phyloP scores from a whole-genome alignment of 2,113 vertebrate genomes.

The Antigone vipio region DNA sequence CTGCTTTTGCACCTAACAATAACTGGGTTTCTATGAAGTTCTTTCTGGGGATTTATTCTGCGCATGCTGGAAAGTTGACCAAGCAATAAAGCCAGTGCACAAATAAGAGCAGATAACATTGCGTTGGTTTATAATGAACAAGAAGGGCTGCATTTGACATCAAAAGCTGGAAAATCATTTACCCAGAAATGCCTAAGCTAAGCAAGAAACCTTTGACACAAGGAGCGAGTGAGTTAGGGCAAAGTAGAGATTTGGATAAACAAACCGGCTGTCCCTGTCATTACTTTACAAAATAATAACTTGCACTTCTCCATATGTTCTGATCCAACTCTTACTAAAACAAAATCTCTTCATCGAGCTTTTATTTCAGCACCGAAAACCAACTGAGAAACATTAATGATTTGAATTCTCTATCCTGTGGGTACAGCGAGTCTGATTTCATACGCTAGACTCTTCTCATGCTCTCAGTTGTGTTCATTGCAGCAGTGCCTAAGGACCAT shows the following conservation, averaged over 20 bases:
- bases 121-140: not conserved
- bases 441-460: not conserved
- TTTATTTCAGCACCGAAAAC: not conserved
- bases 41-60: not conserved
- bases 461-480: accelerated
- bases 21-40: not conserved
- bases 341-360: not conserved
- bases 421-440: not conserved
- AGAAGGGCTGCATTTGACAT: not conserved
- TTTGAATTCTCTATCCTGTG: not conserved
- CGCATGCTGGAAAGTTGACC: accelerated
- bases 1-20: not conserved
- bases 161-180: conserved; percentile 49
- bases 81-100: not conserved
- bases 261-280: not conserved
- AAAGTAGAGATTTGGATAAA: not conserved
- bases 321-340: not conserved
- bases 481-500: not conserved
- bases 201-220: conserved; percentile 25
- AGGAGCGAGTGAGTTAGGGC: not conserved
- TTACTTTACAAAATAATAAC: not conserved
- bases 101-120: not conserved
- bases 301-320: not conserved
- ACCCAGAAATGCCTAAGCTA: conserved; percentile 2
- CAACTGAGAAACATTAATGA: not conserved